Base-by-base conservation (phyloP, 1,140 invertebrate genomes). In the Ephestia elutella region DNA sequence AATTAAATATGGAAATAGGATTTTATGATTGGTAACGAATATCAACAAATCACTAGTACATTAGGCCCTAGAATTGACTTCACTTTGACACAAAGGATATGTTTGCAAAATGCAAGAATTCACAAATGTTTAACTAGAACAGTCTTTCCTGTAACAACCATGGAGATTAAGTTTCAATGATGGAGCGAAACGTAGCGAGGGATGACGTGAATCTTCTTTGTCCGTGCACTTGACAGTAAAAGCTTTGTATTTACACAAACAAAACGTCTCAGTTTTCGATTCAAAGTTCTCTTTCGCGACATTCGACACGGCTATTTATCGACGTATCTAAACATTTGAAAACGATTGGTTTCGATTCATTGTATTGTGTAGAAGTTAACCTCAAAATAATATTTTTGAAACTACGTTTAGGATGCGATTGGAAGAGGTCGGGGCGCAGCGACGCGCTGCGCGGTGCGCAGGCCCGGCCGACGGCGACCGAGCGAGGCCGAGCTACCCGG, bases 241-340 rank as follows among this genome's bases (percentile, higher is more conserved):
- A 87, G 82, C 81, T 87, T 87, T 77, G 85, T 87, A 87, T 87
- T 87, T 85, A 87, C 83, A 87, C 85, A 87, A 84, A 87, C 80
- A 82, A 87, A 87, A 79, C 85, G 82, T 81, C 82, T 79, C 56
- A 87, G 67, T 78, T 87, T 87, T 53, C 82, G 75, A 63, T 75
- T 81, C 59, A 87, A 67, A 61, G 72, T 85, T 76, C 78, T 79
- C 70, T 78, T 85, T 70, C 82, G 82, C 82, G 79, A 86, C 85
- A 87, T 87, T 86, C 82, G 83, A 85, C 73, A 75, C 75, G 71
- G 61, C 67, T 80, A 71, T 66, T 38, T 60, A 70, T 67, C 13
- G 58, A 65, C 60, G 60, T 67, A 62, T 70, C 17, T 57, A 59
- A 60, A 63, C 70, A 57, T 73, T 70, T 54, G 44, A 60, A 60